phyloP scores from a whole-genome alignment of 2,888 invertebrate species.

The Antitype chi region DNA sequence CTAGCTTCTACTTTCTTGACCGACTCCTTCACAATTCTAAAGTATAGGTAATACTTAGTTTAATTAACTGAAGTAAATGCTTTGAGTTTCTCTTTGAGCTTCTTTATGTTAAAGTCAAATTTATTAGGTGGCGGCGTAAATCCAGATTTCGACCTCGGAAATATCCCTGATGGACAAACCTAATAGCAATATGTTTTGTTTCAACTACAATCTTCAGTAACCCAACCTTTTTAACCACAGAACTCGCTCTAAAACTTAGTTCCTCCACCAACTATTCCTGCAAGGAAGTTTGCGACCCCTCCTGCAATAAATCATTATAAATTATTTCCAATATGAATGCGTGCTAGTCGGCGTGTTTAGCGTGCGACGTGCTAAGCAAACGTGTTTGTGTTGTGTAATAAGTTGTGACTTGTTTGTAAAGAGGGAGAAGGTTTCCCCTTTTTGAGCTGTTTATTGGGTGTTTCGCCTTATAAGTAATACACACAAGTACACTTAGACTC shows the following conservation, averaged over 20 bases:
- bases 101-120: no score
- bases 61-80: no score
- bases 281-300: conserved; percentile 29
- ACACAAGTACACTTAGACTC: no score
- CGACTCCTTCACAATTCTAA: no score
- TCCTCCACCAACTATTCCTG: not conserved
- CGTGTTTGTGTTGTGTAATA: conserved; percentile 66
- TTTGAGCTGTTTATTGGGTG: not conserved
- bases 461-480: not conserved
- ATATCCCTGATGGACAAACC: not conserved
- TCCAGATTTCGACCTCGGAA: no score
- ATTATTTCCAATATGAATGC: conserved; percentile 77
- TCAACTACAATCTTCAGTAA: not conserved
- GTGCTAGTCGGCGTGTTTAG: conserved; percentile 67
- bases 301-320: conserved; percentile 75
- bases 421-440: not conserved
- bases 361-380: conserved; percentile 50
- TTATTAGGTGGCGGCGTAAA: no score
- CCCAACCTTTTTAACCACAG: not conserved
- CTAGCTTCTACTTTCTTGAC: no score
- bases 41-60: no score
- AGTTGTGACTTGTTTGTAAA: conserved; percentile 5
- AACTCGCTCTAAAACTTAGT: not conserved
- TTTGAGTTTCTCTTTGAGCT: no score
- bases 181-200: not conserved